Evolutionary conservation across 2,113 vertebrate genomes (phyloP).

Genomic region (Lota lota): DNA sequence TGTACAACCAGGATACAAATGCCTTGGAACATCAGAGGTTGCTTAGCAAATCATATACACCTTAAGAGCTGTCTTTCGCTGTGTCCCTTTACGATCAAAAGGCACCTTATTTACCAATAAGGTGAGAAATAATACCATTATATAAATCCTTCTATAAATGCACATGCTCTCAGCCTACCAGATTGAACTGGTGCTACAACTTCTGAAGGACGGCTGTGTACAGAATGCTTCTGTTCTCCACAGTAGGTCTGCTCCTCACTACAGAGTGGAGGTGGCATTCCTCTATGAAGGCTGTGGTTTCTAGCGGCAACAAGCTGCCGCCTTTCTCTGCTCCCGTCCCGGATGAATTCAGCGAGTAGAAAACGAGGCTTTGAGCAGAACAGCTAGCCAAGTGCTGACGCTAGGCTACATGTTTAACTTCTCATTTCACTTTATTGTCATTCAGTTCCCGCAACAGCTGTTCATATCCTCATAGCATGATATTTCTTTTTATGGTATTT

Average conservation of each 20-base stretch:
- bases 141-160: too few species aligned
- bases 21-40: conserved; percentile 16
- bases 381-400: too few species aligned
- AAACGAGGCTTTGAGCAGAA: conserved; percentile 6
- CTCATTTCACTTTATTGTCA: too few species aligned
- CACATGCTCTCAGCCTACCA: too few species aligned
- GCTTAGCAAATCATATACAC: too few species aligned
- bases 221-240: conserved; percentile 24
- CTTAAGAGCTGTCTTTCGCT: too few species aligned
- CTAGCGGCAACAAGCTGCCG: conserved; percentile 56
- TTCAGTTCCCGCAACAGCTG: too few species aligned
- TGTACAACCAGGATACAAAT: conserved; percentile 2
- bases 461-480: too few species aligned
- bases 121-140: not conserved
- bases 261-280: conserved; percentile 62
- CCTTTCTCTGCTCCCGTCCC: conserved; percentile 45
- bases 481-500: too few species aligned
- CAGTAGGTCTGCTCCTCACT: conserved; percentile 36
- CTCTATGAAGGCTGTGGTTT: conserved; percentile 57
- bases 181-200: not conserved
- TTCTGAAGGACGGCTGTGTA: conserved; percentile 16
- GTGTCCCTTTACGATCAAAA: too few species aligned
- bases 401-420: too few species aligned
- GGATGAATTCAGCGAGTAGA: conserved; percentile 31
- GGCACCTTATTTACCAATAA: conserved; percentile 4